Evolutionary conservation across 2,113 vertebrate genomes (phyloP), one percentile per base, ranked within the genome.

Genomic region (Oxyruncus cristatus): DNA sequence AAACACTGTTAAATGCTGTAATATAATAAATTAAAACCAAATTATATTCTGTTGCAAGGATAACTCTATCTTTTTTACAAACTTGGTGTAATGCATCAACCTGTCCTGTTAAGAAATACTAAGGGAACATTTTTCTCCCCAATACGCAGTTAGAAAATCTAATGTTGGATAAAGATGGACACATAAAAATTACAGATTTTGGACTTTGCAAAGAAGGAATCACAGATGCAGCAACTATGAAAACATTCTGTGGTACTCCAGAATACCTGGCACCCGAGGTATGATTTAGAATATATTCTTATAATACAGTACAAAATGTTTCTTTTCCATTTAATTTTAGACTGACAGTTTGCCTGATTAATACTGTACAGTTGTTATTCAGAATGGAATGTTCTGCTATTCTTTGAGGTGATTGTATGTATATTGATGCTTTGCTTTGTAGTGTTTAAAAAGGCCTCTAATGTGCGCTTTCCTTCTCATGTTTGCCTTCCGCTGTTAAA

Each of bases 201-300:
- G 99, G 99, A 90, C 99, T 99, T 92, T 99, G 99, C 98, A 99
- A 99, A 97, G 99, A 99, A 98, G 99, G 99, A 88, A 99, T 99
- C 98, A 99, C 99, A 89, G 99, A 99, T n/a, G 98, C 99, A 97
- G 99, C 99, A 93, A 99, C 99, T 79, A 99, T 99, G 99, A 99
- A 99, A 98, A 99, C 99, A 22, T 99, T 99, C 98, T 99, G 99
- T 97, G 99, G 99, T 42, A 99, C 99, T 55, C 99, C 99, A 47
- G 99, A 99, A 89, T 99, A 99, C 93, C 98, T 99, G 88, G 99
- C 99, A 33, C 99, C 99, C 1, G 99, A 99, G 99, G 99, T 99
- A 98, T 96, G 98, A 84, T 52, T 63, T 94, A 77, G 75, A 92
- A 47, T 88, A 74, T 80, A 92, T 86, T 91, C 70, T 62, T 82